Evolutionary conservation across 2,797 vertebrate species (phyloP), one percentile per base, ranked within the genome.

Genomic region (Tamandua tetradactyla): DNA sequence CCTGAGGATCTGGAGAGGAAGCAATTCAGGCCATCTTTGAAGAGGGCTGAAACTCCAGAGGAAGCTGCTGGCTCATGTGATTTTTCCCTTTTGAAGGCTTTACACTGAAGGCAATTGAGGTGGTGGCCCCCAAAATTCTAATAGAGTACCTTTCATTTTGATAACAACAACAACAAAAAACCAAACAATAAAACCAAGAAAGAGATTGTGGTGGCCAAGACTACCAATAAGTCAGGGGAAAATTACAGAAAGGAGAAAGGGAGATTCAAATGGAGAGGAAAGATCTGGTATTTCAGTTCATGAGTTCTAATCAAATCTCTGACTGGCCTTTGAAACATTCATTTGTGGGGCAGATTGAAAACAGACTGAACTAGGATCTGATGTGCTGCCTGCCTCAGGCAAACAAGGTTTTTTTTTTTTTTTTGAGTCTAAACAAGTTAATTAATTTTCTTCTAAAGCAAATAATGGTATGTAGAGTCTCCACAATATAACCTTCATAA

Each of bases 381-480:
- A 62, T 42, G 71, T n/a, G 23, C 4, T 61, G 2, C 42, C 15
- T 2, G 47, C 10, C 7, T 59, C 17, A 5, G 18, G 44, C 22
- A 72, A 81, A 4, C 2, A n/a, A 27, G 85, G n/a, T 22, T 78
- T 72, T n/a, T n/a, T n/a, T n/a, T n/a, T n/a, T 69, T 52, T 8
- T 1, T 52, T 72, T 72, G 20, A 68, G 25, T 61, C 18, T 68
- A 72, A 44, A 17, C 3, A 47, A 30, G 32, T 92, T 35, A 37
- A 40, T 69, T 91, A 37, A 40, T 69, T 91, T 91, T 85, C 79
- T 85, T 80, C 52, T 91, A 47, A 82, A 86, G 35, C 52, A 83
- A 82, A 14, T n/a, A 83, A 64, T 13, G 62, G 4, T 42, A 61
- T 74, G 20, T 35, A 86, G 23, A 66, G 15, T 82, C 32, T 85